Percentiles rank a stretch among this genome's conserved stretches.
phyloP scores from a whole-genome alignment of 2,797 vertebrate species.

The Dryobates pubescens region DNA sequence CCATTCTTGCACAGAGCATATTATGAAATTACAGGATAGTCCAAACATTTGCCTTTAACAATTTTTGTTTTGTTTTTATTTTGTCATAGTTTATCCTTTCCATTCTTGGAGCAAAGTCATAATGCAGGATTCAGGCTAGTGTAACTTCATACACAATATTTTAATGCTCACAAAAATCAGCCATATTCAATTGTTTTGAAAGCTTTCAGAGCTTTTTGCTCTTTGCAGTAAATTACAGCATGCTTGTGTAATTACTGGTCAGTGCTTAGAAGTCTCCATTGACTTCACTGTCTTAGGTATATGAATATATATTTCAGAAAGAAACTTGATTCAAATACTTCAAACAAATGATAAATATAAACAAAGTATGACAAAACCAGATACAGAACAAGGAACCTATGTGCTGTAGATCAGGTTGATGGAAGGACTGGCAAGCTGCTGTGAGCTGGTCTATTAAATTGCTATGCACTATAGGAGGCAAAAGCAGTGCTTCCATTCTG shows the following conservation, averaged over 20 bases:
- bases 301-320: background rate
- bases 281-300: background rate
- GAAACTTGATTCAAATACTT: background rate
- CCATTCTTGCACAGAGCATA: background rate
- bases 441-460: background rate
- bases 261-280: background rate
- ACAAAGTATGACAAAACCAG: background rate
- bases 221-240: background rate
- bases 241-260: background rate
- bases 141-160: background rate
- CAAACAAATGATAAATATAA: background rate
- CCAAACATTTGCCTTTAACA: background rate
- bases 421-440: background rate
- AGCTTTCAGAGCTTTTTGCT: background rate
- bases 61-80: background rate
- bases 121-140: background rate
- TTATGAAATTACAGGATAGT: background rate
- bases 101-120: background rate
- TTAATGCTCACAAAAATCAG: background rate
- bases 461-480: accelerated
- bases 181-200: background rate
- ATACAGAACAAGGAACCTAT: background rate
- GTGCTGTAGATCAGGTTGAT: background rate
- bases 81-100: background rate
- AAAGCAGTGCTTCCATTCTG: background rate